These are phyloP conservation scores for Drosophila nigromelanica DNA, from an alignment of 1,140 invertebrate genomes.

Conservation along the genomic window DNA sequence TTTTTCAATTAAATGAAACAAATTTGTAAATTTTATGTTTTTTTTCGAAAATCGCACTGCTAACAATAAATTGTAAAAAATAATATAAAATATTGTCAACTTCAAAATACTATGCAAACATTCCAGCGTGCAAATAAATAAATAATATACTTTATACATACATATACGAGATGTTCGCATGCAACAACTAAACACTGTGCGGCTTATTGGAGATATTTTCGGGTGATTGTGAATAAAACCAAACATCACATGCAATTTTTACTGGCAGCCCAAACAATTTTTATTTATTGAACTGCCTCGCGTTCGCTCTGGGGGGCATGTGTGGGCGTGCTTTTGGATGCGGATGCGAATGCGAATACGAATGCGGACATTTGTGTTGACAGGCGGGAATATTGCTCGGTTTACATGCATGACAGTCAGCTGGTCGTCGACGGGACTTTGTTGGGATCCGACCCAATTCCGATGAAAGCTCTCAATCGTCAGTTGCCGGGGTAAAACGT, in stretches of 20 bases:
- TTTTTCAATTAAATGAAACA: slow-evolving; percentile 61
- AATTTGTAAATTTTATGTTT: slow-evolving; percentile 21
- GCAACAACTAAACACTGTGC: slow-evolving; percentile 20
- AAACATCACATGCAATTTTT: slow-evolving; percentile 36
- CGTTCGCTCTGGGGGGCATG: slow-evolving; percentile 7
- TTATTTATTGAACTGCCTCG: slow-evolving; percentile 41
- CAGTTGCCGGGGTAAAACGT: slow-evolving; percentile 18
- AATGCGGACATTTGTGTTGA: slow-evolving; percentile 24
- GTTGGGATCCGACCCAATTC: background rate
- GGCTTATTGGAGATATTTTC: slow-evolving; percentile 16
- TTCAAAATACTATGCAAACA: slow-evolving; percentile 25
- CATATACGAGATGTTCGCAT: slow-evolving; percentile 7
- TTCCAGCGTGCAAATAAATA: slow-evolving; percentile 20
- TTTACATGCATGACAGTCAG: slow-evolving; percentile 32
- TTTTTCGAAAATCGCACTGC: slow-evolving; percentile 30
- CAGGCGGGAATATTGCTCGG: slow-evolving; percentile 17
- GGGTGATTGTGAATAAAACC: slow-evolving; percentile 40
- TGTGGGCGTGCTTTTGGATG: slow-evolving; percentile 13
- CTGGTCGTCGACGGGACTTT: slow-evolving; percentile 9
- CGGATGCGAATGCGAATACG: slow-evolving; percentile 1
- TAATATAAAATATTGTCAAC: slow-evolving; percentile 10
- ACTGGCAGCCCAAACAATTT: slow-evolving; percentile 19
- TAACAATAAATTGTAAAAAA: slow-evolving; percentile 43
- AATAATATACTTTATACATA: slow-evolving; percentile 19
- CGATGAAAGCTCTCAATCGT: slow-evolving; percentile 3